Percentiles rank a stretch among this genome's conserved stretches.
phyloP scores from a whole-genome alignment of 2,888 invertebrate species.

The Pristionchus arcanus region DNA sequence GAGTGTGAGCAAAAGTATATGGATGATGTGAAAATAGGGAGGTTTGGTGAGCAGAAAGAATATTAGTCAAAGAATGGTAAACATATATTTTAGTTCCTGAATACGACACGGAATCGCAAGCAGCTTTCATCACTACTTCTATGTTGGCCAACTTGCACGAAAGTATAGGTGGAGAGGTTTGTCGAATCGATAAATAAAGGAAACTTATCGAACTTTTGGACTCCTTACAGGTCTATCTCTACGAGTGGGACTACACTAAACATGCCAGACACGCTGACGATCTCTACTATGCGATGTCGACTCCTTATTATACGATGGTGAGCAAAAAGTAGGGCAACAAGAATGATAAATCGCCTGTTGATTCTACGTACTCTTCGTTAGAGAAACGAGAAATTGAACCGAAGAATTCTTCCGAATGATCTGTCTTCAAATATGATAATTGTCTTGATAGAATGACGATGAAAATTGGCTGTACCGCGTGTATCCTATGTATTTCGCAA shows the following conservation, averaged over 20 bases:
- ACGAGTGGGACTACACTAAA: constrained; percentile 29
- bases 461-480: constrained; percentile 27
- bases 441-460: constrained; percentile 1
- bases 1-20: no score
- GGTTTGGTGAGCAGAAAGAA: no score
- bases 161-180: background rate
- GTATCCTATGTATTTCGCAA: constrained; percentile 35
- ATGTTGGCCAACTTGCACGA: background rate
- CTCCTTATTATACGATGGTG: background rate
- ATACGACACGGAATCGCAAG: constrained; percentile 26
- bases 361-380: no score
- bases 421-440: background rate
- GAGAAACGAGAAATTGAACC: no score
- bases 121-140: background rate
- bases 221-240: constrained; percentile 54
- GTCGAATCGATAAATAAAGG: no score
- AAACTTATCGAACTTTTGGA: no score
- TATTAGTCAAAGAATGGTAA: no score
- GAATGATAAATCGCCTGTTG: no score
- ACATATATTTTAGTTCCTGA: no score
- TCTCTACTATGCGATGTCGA: background rate
- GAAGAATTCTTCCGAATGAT: no score
- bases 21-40: no score
- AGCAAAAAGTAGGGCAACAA: background rate
- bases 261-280: constrained; percentile 32